phyloP scores from a whole-genome alignment of 2,888 invertebrate species.

The Eupithecia vulgata region DNA sequence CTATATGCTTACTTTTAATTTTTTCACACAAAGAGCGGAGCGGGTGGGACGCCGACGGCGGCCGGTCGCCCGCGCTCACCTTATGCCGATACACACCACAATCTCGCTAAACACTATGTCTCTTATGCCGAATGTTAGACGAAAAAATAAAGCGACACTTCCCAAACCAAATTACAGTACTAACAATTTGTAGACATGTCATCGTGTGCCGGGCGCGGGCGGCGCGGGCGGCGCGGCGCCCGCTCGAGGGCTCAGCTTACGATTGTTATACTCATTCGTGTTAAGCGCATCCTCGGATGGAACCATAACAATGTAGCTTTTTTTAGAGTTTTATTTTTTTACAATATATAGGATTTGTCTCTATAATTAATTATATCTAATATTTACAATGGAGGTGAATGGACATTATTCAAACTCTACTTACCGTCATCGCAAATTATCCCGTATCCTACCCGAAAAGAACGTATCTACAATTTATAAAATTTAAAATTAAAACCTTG shows the following conservation, averaged over 20 bases:
- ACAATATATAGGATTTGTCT: constrained; percentile 84
- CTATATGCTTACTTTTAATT: constrained; percentile 76
- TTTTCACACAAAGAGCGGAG: constrained; percentile 80
- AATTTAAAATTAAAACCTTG: constrained; percentile 78
- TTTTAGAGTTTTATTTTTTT: constrained; percentile 82
- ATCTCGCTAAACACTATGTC: constrained; percentile 72
- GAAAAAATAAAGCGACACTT: constrained; percentile 72
- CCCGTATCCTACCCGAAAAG: constrained; percentile 81
- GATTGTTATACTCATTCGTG: constrained; percentile 69
- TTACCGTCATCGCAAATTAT: constrained; percentile 71
- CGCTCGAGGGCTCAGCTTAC: constrained; percentile 65
- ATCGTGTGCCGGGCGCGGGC: constrained; percentile 37
- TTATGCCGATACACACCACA: constrained; percentile 66
- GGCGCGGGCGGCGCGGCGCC: constrained; percentile 41
- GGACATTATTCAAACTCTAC: constrained; percentile 81
- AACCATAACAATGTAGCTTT: constrained; percentile 81
- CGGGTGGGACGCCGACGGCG: constrained; percentile 46
- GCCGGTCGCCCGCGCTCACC: constrained; percentile 46
- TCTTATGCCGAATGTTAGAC: constrained; percentile 75
- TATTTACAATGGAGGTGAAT: constrained; percentile 84
- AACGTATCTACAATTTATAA: constrained; percentile 82
- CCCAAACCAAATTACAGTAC: constrained; percentile 74
- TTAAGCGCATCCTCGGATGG: constrained; percentile 70
- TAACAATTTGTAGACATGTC: constrained; percentile 67
- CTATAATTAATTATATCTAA: constrained; percentile 84